Evolutionary conservation across 2,113 vertebrate species (phyloP).

Genomic region (Ictidomys tridecemlineatus): DNA sequence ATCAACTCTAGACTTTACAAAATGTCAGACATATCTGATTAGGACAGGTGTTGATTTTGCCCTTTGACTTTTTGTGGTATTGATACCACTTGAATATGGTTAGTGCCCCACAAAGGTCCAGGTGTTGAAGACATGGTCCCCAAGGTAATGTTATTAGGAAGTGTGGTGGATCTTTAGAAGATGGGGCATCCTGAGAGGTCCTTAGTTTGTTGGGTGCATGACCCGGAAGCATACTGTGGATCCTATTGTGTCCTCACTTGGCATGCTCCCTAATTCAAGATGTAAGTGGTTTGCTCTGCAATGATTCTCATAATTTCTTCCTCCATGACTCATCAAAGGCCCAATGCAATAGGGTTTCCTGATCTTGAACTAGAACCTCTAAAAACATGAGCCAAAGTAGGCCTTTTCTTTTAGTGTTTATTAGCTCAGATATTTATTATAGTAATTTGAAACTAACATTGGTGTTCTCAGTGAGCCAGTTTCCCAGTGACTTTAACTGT

Average conservation of each 20-base stretch:
- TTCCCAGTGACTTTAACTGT: not conserved
- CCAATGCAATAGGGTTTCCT: not conserved
- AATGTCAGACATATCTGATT: too few relatives aligned
- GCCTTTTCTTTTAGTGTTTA: not conserved
- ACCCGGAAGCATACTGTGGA: not conserved
- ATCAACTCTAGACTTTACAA: not conserved
- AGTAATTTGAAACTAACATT: not conserved
- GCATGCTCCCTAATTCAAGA: too few relatives aligned
- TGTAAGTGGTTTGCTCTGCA: not conserved
- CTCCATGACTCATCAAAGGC: not conserved
- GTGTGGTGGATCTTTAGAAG: not conserved
- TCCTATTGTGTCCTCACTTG: too few relatives aligned
- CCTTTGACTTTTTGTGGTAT: not conserved
- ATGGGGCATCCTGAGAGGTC: not conserved
- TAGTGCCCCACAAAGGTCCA: not conserved
- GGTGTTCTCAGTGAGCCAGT: not conserved
- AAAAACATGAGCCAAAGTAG: not conserved
- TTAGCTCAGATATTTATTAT: not conserved
- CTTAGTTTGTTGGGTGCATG: not conserved
- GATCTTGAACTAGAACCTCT: not conserved
- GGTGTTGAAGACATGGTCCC: not conserved
- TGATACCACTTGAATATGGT: not conserved
- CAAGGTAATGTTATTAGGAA: too few relatives aligned
- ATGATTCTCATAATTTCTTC: too few relatives aligned
- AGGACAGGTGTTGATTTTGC: not conserved